Evolutionary conservation across 1,140 invertebrate species (phyloP).

Genomic region (Dreissena rostriformis): DNA sequence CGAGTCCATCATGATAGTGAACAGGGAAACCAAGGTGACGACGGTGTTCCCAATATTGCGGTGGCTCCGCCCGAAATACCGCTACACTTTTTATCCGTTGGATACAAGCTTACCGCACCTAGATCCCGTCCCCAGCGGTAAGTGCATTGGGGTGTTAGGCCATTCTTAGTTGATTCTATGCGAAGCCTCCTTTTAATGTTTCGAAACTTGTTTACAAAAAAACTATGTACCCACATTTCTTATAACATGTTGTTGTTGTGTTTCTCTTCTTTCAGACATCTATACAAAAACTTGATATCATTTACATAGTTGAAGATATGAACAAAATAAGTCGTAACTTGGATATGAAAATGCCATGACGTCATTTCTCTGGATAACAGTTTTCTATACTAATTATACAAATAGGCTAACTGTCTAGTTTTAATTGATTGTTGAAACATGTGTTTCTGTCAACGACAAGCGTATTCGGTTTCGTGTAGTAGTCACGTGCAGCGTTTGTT

Average conservation of each 20-base stretch:
- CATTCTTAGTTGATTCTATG: too few relatives aligned
- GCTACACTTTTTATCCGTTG: constrained; percentile 79
- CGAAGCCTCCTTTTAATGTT: background rate
- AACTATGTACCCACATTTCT: background rate
- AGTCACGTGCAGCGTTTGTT: background rate
- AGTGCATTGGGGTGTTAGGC: too few relatives aligned
- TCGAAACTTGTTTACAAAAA: background rate
- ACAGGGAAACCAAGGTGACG: constrained; percentile 68
- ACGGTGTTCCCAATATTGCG: constrained; percentile 81
- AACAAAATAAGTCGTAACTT: too few relatives aligned
- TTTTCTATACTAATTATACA: too few relatives aligned
- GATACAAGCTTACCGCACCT: constrained; percentile 81
- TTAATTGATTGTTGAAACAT: too few relatives aligned
- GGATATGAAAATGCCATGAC: too few relatives aligned
- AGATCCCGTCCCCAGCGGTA: constrained; percentile 66
- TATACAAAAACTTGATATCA: too few relatives aligned
- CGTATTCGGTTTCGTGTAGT: too few relatives aligned
- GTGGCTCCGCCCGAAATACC: constrained; percentile 80
- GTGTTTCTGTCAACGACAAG: too few relatives aligned
- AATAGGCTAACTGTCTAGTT: too few relatives aligned
- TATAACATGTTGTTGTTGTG: background rate
- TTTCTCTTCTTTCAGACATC: background rate
- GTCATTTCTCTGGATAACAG: too few relatives aligned
- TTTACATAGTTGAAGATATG: too few relatives aligned
- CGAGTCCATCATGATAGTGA: constrained; percentile 79